Evolutionary conservation across 2,797 vertebrate species (phyloP).

Genomic region (Coregonus sp.): DNA sequence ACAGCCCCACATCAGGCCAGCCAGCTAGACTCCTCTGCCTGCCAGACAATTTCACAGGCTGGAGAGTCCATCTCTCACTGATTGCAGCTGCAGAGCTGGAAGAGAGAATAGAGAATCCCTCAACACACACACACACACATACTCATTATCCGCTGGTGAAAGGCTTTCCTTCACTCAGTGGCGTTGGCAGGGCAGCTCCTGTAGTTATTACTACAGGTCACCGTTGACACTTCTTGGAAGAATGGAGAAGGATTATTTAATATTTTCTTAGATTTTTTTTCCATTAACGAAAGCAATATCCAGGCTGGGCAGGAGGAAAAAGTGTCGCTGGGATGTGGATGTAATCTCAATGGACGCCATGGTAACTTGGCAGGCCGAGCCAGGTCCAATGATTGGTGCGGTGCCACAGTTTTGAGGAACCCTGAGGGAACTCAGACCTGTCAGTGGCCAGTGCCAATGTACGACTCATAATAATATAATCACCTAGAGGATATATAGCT

Average conservation of each 20-base stretch:
- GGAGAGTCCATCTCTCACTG: not conserved
- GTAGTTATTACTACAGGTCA: not conserved
- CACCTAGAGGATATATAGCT: too few relatives aligned
- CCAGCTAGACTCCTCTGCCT: not conserved
- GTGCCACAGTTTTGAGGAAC: not conserved
- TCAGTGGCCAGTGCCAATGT: not conserved
- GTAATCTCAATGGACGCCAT: not conserved
- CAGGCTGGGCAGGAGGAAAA: not conserved
- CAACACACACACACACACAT: not conserved
- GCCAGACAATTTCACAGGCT: not conserved
- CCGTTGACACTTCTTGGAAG: conserved; percentile 8
- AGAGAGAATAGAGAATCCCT: not conserved
- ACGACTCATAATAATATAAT: too few relatives aligned
- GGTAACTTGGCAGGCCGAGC: not conserved
- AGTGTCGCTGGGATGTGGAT: not conserved
- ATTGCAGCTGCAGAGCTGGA: not conserved
- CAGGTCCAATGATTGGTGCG: not conserved
- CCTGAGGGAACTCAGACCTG: not conserved
- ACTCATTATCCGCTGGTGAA: not conserved
- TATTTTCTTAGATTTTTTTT: not conserved
- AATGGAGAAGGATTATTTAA: conserved; percentile 16
- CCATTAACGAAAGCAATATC: conserved; percentile 3
- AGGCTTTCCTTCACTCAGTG: not conserved
- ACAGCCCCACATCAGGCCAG: not conserved
- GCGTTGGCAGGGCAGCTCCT: not conserved